These are phyloP conservation scores for Caerostris extrusa DNA, from an alignment of 1,140 invertebrate species.

Conservation along the genomic window DNA sequence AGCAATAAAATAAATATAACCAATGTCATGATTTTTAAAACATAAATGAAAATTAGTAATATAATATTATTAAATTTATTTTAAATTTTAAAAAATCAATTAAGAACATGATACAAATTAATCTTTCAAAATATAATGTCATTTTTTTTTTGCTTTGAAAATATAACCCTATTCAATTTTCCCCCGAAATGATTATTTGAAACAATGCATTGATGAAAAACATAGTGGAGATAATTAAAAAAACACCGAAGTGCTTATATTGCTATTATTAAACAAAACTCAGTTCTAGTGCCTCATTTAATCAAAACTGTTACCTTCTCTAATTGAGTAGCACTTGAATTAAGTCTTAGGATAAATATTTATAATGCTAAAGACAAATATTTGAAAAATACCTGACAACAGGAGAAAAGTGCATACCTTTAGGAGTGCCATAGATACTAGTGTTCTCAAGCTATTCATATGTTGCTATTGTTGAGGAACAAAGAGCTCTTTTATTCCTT, in stretches of 20 bases:
- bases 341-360: background rate
- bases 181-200: too few species aligned
- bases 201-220: too few species aligned
- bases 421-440: background rate
- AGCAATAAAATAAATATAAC: too few species aligned
- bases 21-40: too few species aligned
- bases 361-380: background rate
- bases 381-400: background rate
- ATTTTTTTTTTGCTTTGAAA: too few species aligned
- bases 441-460: background rate
- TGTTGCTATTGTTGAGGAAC: slow-evolving; percentile 15
- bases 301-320: background rate
- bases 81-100: too few species aligned
- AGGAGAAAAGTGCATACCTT: background rate
- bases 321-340: background rate
- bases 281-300: background rate
- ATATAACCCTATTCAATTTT: too few species aligned
- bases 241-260: background rate
- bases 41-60: too few species aligned
- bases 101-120: too few species aligned
- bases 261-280: background rate
- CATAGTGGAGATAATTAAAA: too few species aligned
- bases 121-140: too few species aligned
- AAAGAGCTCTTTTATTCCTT: slow-evolving; percentile 25
- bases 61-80: too few species aligned